These are phyloP conservation scores for Melikaiella ostensackeni DNA, from an alignment of 2,888 invertebrate genomes.

Conservation along the genomic window DNA sequence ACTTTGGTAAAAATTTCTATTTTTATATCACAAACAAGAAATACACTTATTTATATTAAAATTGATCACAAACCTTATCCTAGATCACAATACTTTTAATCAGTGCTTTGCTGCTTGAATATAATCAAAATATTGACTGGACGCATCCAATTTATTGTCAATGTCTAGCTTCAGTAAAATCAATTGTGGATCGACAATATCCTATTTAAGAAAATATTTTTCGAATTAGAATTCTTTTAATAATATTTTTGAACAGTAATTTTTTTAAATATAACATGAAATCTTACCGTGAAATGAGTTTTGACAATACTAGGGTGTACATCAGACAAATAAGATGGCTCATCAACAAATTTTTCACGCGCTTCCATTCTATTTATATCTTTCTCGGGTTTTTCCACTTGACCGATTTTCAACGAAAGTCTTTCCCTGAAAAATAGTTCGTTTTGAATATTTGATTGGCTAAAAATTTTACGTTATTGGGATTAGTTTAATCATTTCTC, in stretches of 20 bases:
- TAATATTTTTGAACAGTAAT: neutral
- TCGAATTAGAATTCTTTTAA: neutral
- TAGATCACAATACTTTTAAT: neutral
- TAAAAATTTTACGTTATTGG: neutral
- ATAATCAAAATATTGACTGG: constrained; percentile 32
- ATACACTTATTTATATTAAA: constrained; percentile 12
- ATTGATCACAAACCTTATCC: constrained; percentile 5
- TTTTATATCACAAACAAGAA: neutral
- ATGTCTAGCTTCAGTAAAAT: constrained; percentile 30
- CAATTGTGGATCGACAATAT: constrained; percentile 34
- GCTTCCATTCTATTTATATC: constrained; percentile 48
- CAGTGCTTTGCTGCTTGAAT: constrained; percentile 14
- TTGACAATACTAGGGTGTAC: neutral
- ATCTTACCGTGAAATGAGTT: constrained; percentile 34
- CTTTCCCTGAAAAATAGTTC: constrained; percentile 58
- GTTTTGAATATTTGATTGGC: constrained; percentile 14
- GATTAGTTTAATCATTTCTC: constrained; percentile 42
- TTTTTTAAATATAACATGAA: neutral
- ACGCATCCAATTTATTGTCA: constrained; percentile 31
- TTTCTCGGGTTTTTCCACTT: constrained; percentile 66
- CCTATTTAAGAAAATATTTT: neutral
- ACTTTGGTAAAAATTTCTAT: constrained; percentile 4
- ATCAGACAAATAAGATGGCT: constrained; percentile 6
- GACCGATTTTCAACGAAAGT: constrained; percentile 58
- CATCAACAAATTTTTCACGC: constrained; percentile 11